Percentiles rank a stretch among this genome's conserved stretches.
phyloP scores from a whole-genome alignment of 2,888 invertebrate genomes.

The Linnaemya tessellans region DNA sequence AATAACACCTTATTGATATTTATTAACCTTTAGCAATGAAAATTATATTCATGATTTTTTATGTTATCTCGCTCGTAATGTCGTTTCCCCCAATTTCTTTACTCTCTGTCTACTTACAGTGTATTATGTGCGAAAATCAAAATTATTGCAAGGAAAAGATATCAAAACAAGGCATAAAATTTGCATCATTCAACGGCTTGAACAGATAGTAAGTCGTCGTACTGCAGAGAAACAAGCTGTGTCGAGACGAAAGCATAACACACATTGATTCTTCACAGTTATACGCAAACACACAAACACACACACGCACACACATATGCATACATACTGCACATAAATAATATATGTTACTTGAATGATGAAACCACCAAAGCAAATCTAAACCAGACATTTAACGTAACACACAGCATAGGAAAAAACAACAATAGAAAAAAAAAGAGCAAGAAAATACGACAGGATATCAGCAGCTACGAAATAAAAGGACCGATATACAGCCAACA shows the following conservation, averaged over 20 bases:
- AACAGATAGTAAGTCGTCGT: conserved; percentile 48
- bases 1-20: conserved; percentile 72
- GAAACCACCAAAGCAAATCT: conserved; percentile 75
- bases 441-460: conserved; percentile 42
- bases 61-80: background rate
- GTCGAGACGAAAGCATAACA: conserved; percentile 24
- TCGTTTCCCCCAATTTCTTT: conserved; percentile 23
- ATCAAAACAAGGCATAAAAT: conserved; percentile 71
- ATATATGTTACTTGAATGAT: conserved; percentile 76
- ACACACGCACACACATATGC: conserved; percentile 50
- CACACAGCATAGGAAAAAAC: conserved; percentile 38
- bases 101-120: conserved; percentile 52
- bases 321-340: conserved; percentile 70
- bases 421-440: conserved; percentile 46
- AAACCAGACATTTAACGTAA: conserved; percentile 76
- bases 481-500: background rate
- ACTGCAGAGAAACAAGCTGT: conserved; percentile 34
- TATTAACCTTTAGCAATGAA: conserved; percentile 70
- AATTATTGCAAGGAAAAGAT: conserved; percentile 69
- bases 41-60: conserved; percentile 64
- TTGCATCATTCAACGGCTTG: conserved; percentile 68
- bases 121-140: conserved; percentile 71
- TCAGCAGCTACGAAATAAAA: background rate
- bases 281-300: conserved; percentile 34
- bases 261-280: conserved; percentile 31